Conservation (phyloP, 2,888 invertebrate species). For the Agapostemon virescens region DNA sequence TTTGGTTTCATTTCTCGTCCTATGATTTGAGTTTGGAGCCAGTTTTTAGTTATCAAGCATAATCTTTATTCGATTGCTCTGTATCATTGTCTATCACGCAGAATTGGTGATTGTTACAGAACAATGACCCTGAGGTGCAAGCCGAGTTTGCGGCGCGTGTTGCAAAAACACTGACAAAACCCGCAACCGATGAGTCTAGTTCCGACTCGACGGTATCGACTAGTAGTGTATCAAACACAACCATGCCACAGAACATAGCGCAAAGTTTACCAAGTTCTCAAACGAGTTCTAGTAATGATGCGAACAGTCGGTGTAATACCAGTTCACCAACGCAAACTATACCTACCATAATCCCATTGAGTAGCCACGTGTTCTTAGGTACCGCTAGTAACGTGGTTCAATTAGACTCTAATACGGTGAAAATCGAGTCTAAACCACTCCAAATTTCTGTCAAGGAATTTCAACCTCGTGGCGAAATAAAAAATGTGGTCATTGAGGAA, state of each 20-base stretch:
- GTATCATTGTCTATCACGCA: slow-evolving; percentile 76
- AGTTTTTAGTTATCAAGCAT: slow-evolving; percentile 74
- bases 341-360: slow-evolving; percentile 66
- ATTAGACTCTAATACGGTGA: slow-evolving; percentile 56
- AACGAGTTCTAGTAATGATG: slow-evolving; percentile 66
- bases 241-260: slow-evolving; percentile 59
- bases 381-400: slow-evolving; percentile 57
- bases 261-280: slow-evolving; percentile 66
- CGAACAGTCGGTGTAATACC: slow-evolving; percentile 68
- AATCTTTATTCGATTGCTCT: slow-evolving; percentile 74
- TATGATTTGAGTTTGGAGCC: slow-evolving; percentile 72
- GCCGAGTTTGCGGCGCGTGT: slow-evolving; percentile 79
- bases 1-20: slow-evolving; percentile 63
- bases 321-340: slow-evolving; percentile 62
- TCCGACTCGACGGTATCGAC: slow-evolving; percentile 61
- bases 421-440: slow-evolving; percentile 71
- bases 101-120: slow-evolving; percentile 78
- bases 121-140: slow-evolving; percentile 73
- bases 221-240: slow-evolving; percentile 63
- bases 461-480: slow-evolving; percentile 71
- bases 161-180: slow-evolving; percentile 73
- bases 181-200: slow-evolving; percentile 62
- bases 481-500: slow-evolving; percentile 65
- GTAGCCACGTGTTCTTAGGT: slow-evolving; percentile 63
- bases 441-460: slow-evolving; percentile 72